Conservation (phyloP, 2,797 vertebrate genomes). For the Pachyuromys duprasi region DNA sequence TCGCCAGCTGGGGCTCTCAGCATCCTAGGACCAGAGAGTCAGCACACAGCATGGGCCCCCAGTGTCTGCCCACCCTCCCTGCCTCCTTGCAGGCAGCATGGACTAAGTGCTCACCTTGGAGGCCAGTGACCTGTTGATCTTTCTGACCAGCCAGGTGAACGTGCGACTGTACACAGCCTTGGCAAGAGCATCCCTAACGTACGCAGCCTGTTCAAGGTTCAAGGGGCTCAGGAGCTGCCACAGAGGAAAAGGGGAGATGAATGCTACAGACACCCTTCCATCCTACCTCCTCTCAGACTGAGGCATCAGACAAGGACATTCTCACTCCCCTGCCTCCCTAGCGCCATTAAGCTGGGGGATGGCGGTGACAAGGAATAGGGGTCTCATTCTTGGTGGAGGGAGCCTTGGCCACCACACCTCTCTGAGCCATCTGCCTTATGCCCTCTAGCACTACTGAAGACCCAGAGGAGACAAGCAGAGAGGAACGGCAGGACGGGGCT, state of each 20-base stretch:
- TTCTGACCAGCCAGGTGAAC: constrained; percentile 97
- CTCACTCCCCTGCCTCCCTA: too few relatives aligned
- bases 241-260: background rate
- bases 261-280: background rate
- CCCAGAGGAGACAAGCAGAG: constrained; percentile 4
- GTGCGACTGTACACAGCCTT: constrained; percentile 98
- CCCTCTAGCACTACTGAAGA: background rate
- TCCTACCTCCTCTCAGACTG: background rate
- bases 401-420: background rate
- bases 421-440: background rate
- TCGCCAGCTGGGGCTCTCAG: constrained; percentile 89
- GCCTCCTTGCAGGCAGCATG: background rate
- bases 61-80: rapidly evolving
- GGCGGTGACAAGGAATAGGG: background rate
- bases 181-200: constrained; percentile 94
- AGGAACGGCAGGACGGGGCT: background rate
- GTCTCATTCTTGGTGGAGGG: background rate
- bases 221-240: constrained; percentile 95
- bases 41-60: background rate
- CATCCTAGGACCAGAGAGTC: constrained; percentile 87
- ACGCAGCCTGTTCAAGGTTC: constrained; percentile 96
- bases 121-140: constrained; percentile 95
- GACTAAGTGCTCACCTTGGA: constrained; percentile 89
- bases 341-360: background rate
- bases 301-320: background rate